phyloP scores from a whole-genome alignment of 2,113 vertebrate genomes.

The Paracanthobrama guichenoti region DNA sequence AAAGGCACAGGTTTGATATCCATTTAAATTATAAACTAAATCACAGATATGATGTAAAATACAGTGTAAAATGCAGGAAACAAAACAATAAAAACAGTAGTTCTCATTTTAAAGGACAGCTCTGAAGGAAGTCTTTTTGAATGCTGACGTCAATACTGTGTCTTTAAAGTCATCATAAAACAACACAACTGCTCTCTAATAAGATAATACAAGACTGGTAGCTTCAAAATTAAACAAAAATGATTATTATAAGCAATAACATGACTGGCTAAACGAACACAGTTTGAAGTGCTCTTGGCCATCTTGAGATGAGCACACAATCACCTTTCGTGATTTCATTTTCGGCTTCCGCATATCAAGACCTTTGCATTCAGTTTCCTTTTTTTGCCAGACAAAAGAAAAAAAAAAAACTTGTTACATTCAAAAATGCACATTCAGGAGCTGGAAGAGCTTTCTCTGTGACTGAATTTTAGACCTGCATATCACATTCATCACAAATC shows the following conservation, averaged over 20 bases:
- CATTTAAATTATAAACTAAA: conserved; percentile 33
- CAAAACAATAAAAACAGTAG: background rate
- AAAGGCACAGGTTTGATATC: conserved; percentile 35
- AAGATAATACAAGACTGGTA: conserved; percentile 10
- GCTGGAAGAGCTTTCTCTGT: background rate
- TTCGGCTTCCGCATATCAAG: background rate
- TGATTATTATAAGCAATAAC: background rate
- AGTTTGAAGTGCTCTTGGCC: too few relatives aligned
- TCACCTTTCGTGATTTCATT: background rate
- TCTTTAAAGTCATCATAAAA: background rate
- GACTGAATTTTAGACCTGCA: background rate
- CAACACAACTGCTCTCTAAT: background rate
- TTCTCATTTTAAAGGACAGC: conserved; percentile 9
- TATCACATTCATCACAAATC: background rate
- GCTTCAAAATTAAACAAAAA: background rate
- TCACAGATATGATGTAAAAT: conserved; percentile 37
- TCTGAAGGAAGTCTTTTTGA: background rate
- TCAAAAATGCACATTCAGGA: conserved; percentile 6
- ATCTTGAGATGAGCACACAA: background rate
- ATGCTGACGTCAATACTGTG: background rate
- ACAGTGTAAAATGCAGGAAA: conserved; percentile 16
- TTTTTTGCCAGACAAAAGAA: background rate
- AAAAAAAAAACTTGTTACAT: background rate
- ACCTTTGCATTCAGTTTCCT: background rate
- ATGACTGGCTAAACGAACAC: background rate